Conservation (phyloP, 2,888 invertebrate genomes). For the Atrina japonica region DNA sequence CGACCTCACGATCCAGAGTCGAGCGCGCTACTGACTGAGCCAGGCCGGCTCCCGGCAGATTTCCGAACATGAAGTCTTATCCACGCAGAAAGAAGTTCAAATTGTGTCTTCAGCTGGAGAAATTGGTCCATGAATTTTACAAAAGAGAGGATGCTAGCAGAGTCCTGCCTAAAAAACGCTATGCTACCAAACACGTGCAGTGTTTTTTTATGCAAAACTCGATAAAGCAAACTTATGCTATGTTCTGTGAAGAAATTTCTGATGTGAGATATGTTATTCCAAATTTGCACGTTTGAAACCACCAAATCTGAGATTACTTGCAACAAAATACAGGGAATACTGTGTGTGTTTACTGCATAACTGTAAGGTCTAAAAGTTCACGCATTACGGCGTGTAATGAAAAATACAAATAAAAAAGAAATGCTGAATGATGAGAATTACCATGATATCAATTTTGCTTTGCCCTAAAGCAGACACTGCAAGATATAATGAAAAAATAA, state of each 20-base stretch:
- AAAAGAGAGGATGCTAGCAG: slow-evolving; percentile 40
- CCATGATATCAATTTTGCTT: slow-evolving; percentile 36
- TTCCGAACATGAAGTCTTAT: too few species aligned
- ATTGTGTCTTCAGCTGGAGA: too few species aligned
- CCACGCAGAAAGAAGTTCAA: too few species aligned
- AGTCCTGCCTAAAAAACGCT: too few species aligned
- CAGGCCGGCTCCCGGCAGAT: too few species aligned
- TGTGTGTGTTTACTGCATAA: slow-evolving; percentile 49
- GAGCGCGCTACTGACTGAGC: too few species aligned
- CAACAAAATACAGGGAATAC: slow-evolving; percentile 37
- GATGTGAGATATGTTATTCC: slow-evolving; percentile 29
- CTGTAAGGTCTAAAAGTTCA: slow-evolving; percentile 49
- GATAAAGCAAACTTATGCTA: slow-evolving; percentile 39
- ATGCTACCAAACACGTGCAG: slow-evolving; percentile 48
- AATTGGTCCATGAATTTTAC: slow-evolving; percentile 36
- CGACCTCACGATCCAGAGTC: too few species aligned
- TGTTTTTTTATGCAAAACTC: slow-evolving; percentile 45
- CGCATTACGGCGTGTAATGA: slow-evolving; percentile 36
- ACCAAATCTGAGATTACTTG: slow-evolving; percentile 40
- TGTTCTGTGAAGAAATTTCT: slow-evolving; percentile 33
- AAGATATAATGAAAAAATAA: slow-evolving; percentile 31
- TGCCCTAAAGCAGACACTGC: too few species aligned
- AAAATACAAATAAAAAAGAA: too few species aligned
- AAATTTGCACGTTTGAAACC: slow-evolving; percentile 42
- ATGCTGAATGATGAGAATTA: too few species aligned